Percentiles rank a stretch among this genome's conserved stretches.
These are phyloP conservation scores for Stichodactyla mertensii DNA, from an alignment of 64 coral and sea anemone genomes.

Conservation along the genomic window DNA sequence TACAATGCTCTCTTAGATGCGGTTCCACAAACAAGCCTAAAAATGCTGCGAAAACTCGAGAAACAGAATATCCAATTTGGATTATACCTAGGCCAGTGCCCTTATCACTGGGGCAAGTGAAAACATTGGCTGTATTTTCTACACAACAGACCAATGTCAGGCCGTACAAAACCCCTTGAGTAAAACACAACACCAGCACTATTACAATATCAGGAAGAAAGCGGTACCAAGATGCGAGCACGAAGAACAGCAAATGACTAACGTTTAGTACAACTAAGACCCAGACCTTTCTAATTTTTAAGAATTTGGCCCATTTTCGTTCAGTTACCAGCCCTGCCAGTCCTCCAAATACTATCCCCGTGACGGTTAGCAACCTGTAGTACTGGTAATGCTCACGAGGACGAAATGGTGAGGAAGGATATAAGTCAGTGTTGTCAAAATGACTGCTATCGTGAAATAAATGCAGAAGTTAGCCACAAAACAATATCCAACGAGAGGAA, in stretches of 20 bases:
- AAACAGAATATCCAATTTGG: neutral
- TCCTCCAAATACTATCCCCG: neutral
- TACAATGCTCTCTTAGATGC: neutral
- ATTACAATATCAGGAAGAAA: neutral
- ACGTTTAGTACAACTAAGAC: neutral
- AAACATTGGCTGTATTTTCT: neutral
- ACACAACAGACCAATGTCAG: neutral
- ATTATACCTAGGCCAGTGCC: conserved; percentile 33
- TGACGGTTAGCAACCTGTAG: neutral
- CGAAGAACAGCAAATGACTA: neutral
- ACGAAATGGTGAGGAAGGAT: no score
- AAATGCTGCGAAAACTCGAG: conserved; percentile 14
- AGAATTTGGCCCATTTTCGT: neutral
- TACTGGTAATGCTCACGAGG: neutral
- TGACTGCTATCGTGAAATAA: no score
- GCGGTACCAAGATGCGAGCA: neutral
- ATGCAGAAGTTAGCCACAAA: no score
- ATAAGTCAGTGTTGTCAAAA: no score
- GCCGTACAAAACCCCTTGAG: neutral
- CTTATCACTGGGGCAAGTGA: neutral
- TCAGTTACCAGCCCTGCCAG: neutral
- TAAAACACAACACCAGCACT: neutral
- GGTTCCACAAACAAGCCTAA: conserved; percentile 36
- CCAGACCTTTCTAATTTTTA: neutral
- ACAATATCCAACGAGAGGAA: no score